Conservation (phyloP, 2,888 invertebrate species). For the Calameuta idolon region DNA sequence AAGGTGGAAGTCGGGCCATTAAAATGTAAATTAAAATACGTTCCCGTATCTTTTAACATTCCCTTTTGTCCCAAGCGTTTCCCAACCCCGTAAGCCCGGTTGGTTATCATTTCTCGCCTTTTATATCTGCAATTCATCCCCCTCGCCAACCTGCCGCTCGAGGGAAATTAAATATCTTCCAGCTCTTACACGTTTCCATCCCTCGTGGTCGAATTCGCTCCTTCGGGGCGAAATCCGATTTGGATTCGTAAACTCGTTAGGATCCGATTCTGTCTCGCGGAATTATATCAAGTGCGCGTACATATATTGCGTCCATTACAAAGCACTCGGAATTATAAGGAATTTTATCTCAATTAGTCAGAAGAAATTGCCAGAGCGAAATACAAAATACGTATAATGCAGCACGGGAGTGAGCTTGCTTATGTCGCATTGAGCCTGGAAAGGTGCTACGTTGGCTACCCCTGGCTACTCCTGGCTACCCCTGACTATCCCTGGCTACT, state of each 20-base stretch:
- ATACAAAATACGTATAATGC: no score
- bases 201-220: slow-evolving; percentile 24
- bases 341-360: no score
- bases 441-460: no score
- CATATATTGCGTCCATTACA: no score
- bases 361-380: no score
- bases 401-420: no score
- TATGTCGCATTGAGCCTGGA: no score
- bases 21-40: slow-evolving; percentile 34
- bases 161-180: slow-evolving; percentile 46
- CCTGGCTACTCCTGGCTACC: no score
- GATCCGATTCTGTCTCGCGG: neutral
- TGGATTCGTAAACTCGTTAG: slow-evolving; percentile 20
- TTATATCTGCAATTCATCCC: slow-evolving; percentile 19
- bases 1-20: slow-evolving; percentile 22
- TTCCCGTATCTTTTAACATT: slow-evolving; percentile 29
- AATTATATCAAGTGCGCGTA: no score
- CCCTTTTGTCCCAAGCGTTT: slow-evolving; percentile 21
- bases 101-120: slow-evolving; percentile 40
- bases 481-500: no score
- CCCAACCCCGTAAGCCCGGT: slow-evolving; percentile 18
- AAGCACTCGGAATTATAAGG: no score
- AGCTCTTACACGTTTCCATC: slow-evolving; percentile 10
- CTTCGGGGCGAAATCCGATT: slow-evolving; percentile 15
- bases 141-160: slow-evolving; percentile 8